Conservation (phyloP, 2,797 vertebrate species). For the Gadopsis marmoratus region DNA sequence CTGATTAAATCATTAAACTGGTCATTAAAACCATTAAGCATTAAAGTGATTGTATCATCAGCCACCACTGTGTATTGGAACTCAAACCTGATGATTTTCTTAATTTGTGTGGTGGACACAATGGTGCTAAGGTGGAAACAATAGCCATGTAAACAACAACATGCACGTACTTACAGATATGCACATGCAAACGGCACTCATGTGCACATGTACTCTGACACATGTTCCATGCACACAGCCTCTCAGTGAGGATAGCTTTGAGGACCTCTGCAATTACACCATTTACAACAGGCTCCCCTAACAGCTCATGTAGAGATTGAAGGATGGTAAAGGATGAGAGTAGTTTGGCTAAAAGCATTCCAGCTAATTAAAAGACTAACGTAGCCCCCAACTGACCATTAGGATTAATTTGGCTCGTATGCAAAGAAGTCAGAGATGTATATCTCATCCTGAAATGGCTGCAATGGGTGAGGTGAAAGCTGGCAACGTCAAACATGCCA, state of each 20-base stretch:
- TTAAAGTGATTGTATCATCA: constrained; percentile 37
- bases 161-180: constrained; percentile 3
- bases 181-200: constrained; percentile 10
- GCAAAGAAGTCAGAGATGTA: constrained; percentile 64
- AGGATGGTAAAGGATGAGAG: constrained; percentile 67
- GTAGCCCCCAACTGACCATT: constrained; percentile 74
- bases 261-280: constrained; percentile 58
- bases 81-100: constrained; percentile 12
- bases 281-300: constrained; percentile 61
- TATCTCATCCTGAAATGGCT: constrained; percentile 47
- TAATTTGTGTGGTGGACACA: not conserved
- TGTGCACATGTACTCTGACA: not conserved
- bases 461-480: constrained; percentile 52
- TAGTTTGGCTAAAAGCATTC: constrained; percentile 73
- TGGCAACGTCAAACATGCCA: constrained; percentile 26
- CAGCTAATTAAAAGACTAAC: constrained; percentile 81
- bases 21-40: constrained; percentile 42
- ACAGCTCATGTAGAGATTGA: constrained; percentile 52
- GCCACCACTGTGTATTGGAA: constrained; percentile 11
- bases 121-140: not conserved
- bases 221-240: constrained; percentile 7
- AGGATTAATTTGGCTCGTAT: constrained; percentile 61
- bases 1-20: constrained; percentile 48
- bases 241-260: constrained; percentile 48
- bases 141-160: not conserved